phyloP scores from a whole-genome alignment of 2,797 vertebrate genomes.

The Dromococcyx pavoninus region DNA sequence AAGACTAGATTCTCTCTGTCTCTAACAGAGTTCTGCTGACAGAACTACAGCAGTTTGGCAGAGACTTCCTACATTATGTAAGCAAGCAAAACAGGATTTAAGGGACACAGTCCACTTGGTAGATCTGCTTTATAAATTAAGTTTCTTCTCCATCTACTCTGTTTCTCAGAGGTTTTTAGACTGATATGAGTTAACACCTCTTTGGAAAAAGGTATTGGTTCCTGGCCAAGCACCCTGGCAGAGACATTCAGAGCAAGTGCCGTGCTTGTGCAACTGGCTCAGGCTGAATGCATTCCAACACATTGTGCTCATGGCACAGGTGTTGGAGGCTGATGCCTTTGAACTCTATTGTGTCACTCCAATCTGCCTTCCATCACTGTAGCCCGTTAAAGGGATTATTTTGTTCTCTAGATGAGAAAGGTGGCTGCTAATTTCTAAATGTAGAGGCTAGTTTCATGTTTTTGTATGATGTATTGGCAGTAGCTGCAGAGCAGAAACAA shows the following conservation, averaged over 20 bases:
- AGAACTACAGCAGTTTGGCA: neutral
- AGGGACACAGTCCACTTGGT: neutral
- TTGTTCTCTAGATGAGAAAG: neutral
- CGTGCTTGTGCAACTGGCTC: neutral
- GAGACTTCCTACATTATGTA: neutral
- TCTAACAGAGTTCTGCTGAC: neutral
- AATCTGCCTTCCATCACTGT: neutral
- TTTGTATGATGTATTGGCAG: neutral
- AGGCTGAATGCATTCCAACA: neutral
- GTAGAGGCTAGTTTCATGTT: neutral
- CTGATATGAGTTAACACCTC: neutral
- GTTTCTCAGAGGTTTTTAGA: neutral
- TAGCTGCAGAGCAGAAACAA: neutral
- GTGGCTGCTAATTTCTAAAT: neutral
- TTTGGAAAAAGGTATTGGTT: neutral
- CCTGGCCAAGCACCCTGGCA: neutral
- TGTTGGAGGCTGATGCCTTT: slow-evolving; percentile 28
- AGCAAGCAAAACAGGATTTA: slow-evolving; percentile 1
- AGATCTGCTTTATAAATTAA: neutral
- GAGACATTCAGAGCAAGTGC: slow-evolving; percentile 15
- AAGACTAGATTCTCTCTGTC: slow-evolving; percentile 50
- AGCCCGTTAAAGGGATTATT: neutral
- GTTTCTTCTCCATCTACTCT: neutral
- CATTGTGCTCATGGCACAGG: neutral
- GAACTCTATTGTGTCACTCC: slow-evolving; percentile 29